These are phyloP conservation scores for Eupeodes luniger DNA, from an alignment of 2,888 invertebrate species.

Conservation along the genomic window DNA sequence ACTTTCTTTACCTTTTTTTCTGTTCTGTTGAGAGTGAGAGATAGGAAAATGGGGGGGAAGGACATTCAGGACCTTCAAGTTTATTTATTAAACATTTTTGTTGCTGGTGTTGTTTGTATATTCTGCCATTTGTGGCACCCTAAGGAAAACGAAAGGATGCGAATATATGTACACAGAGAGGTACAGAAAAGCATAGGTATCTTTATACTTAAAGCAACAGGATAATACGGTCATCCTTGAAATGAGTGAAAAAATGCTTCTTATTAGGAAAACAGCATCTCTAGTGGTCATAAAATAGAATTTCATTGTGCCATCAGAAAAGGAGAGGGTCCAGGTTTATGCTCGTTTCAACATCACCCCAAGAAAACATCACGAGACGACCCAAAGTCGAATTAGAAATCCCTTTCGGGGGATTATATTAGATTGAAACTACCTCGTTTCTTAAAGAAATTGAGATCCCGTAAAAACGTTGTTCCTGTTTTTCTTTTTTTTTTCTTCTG, in stretches of 20 bases:
- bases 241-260: constrained; percentile 72
- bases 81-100: constrained; percentile 72
- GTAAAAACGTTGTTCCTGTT: constrained; percentile 62
- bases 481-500: neutral
- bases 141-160: constrained; percentile 74
- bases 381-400: constrained; percentile 78
- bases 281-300: constrained; percentile 76
- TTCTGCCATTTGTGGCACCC: constrained; percentile 72
- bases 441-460: constrained; percentile 74
- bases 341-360: neutral
- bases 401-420: constrained; percentile 79
- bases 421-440: constrained; percentile 75
- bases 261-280: constrained; percentile 75
- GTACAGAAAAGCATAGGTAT: constrained; percentile 12
- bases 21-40: neutral
- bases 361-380: constrained; percentile 6
- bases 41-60: neutral
- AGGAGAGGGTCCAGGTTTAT: constrained; percentile 30
- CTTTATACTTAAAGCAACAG: constrained; percentile 57
- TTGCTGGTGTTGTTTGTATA: neutral
- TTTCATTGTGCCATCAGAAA: constrained; percentile 63
- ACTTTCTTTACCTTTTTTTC: constrained; percentile 75
- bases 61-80: constrained; percentile 49
- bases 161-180: constrained; percentile 25
- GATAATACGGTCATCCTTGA: constrained; percentile 75